These are phyloP conservation scores for Antigone vipio DNA, from an alignment of 2,113 vertebrate genomes.

Conservation along the genomic window DNA sequence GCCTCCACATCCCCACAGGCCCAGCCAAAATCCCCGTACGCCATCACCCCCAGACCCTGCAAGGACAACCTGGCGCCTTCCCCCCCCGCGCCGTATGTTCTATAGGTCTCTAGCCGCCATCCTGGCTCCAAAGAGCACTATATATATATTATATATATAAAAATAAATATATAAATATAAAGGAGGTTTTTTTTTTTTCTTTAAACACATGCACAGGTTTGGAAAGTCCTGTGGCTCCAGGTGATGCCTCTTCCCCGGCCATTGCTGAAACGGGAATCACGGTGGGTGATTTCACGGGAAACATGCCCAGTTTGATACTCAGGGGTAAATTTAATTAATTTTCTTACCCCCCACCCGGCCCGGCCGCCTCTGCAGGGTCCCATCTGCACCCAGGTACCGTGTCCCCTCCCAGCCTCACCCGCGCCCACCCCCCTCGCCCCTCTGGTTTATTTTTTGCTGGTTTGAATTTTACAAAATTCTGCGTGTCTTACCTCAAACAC, in stretches of 20 bases:
- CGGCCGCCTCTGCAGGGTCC: background rate
- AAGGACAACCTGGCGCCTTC: background rate
- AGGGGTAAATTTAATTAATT: background rate
- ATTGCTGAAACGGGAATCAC: background rate
- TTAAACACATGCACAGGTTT: background rate
- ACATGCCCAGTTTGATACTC: background rate
- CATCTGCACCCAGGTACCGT: background rate
- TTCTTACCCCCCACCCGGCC: background rate
- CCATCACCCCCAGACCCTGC: background rate
- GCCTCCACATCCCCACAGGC: background rate
- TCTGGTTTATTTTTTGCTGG: background rate
- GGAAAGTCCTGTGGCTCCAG: background rate
- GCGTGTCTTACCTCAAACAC: constrained; percentile 54
- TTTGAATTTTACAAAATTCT: background rate
- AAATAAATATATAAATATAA: constrained; percentile 12
- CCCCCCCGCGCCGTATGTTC: background rate
- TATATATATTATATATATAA: background rate
- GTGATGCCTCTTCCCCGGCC: background rate
- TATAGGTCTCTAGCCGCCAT: background rate
- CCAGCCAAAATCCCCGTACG: background rate
- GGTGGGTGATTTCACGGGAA: background rate
- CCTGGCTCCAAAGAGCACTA: background rate
- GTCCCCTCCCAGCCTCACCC: background rate
- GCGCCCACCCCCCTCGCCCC: background rate
- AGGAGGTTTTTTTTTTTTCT: background rate